Evolutionary conservation across 2,797 vertebrate genomes (phyloP).

Genomic region (Acrossocheilus wenchowensis): DNA sequence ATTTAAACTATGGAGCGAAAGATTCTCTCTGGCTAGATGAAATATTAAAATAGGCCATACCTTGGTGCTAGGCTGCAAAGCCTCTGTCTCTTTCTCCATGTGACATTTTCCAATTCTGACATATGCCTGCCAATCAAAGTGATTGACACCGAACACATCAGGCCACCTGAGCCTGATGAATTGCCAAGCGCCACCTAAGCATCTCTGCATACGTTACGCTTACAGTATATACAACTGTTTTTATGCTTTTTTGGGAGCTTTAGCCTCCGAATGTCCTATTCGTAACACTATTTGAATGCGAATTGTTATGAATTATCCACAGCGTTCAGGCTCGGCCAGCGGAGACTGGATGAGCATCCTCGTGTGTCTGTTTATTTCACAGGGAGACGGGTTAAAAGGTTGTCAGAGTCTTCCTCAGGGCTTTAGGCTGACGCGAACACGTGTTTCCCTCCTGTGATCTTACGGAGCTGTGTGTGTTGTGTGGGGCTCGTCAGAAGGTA

Average conservation of each 20-base stretch:
- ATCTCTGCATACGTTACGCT: background rate
- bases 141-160: slow-evolving; percentile 78
- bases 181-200: slow-evolving; percentile 9
- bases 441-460: slow-evolving; percentile 93
- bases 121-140: slow-evolving; percentile 83
- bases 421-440: slow-evolving; percentile 89
- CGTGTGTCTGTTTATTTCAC: slow-evolving; percentile 49
- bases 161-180: slow-evolving; percentile 56
- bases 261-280: slow-evolving; percentile 66
- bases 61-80: slow-evolving; percentile 42
- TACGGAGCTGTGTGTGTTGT: slow-evolving; percentile 83
- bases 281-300: slow-evolving; percentile 76
- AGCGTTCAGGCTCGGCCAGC: slow-evolving; percentile 62
- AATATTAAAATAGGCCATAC: slow-evolving; percentile 78
- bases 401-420: slow-evolving; percentile 83
- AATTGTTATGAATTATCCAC: slow-evolving; percentile 76
- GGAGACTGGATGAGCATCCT: slow-evolving; percentile 37
- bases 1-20: slow-evolving; percentile 76
- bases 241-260: slow-evolving; percentile 48
- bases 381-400: slow-evolving; percentile 83
- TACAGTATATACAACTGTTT: slow-evolving; percentile 21
- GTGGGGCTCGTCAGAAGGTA: slow-evolving; percentile 88
- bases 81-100: slow-evolving; percentile 65
- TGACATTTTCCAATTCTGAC: slow-evolving; percentile 77
- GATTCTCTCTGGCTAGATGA: slow-evolving; percentile 70